Base-by-base conservation (phyloP, 2,113 vertebrate species). In the Amphiprion ocellaris region DNA sequence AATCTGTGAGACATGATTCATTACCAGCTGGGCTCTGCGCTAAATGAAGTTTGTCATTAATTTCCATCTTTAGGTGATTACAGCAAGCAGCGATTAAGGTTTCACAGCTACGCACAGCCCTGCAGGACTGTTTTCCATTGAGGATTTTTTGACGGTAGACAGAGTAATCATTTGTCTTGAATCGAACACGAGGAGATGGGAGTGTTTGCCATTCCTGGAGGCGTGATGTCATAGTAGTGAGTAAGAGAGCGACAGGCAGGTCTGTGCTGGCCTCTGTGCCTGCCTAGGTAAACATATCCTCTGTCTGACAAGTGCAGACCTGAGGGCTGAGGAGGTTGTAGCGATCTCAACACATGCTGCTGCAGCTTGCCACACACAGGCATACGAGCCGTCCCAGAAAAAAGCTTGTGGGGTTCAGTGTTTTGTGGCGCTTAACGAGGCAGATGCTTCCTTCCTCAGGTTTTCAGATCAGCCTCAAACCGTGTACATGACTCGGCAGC, bases 181-280 rank as follows among this genome's bases (percentile, higher is more conserved):
- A 74, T 83, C 16, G 37, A 72, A 52, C 81, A 76, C 5, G n/a
- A 66, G 55, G 64, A 55, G 72, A 84, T 70, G 86, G 89, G 87
- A 83, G 90, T 88, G 85, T 90, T 90, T 84, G 89, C 82, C 76
- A 67, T 86, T 91, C 87, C 92, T 89, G 59, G 15, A 87, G 90
- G 92, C 91, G 78, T 80, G 90, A 89, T 93, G 86, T 91, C 92
- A 93, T 89, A 69, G 92, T 81, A 89, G 87, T 91, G 91, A 91
- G 87, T 90, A 91, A 91, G 87, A 87, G 82, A 89, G 82, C 50
- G 49, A 88, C 77, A 81, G 70, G 84, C 92, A 92, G 90, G 92
- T 88, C 87, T 79, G 84, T 69, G 89, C 93, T 80, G 83, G 92
- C 84, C 87, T 90, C 71, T 55, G 46, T 64, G 65, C 68, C 81